Evolutionary conservation across 1,140 invertebrate species (phyloP), one percentile per base, ranked within the genome.

Genomic region (Macrostomum lignano): DNA sequence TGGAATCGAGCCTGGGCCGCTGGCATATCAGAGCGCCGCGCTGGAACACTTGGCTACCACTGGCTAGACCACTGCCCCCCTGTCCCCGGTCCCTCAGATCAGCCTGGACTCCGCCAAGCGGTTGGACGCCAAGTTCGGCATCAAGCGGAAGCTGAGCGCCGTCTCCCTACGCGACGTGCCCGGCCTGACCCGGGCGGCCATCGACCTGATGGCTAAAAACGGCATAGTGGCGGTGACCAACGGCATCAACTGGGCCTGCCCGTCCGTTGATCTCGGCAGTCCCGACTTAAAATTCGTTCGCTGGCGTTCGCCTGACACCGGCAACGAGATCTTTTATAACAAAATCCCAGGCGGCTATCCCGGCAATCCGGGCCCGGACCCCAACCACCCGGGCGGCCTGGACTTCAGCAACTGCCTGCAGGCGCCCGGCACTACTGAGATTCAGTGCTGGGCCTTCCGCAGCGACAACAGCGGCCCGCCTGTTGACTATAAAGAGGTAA

Each of bases 141-240:
- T 48, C 6, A 21, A 36, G 3, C 33, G 44, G 21, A 38, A 36
- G 22, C 38, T 33, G 25, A 38, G 40, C 20, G 42, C 41, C 1
- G 28, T 46, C 9, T 47, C 45, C 37, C 45, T 48, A 33, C 38
- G 48, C 36, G 48, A 50, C 42, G 45, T 50, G 2, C 48, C 48
- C 33, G n/a, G n/a, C n/a, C 39, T 51, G 42, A 47, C 46, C 3
- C 44, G 43, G 15, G 45, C 46, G 9, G 41, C 45, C 9, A 38
- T 51, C 3, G 45, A 46, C 7, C 29, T 35, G 14, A 31, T 49
- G 23, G 36, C 40, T 6, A 40, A 43, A 15, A 39, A 41, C 9
- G 36, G 36, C 9, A 38, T 49, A 3, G 28, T 36, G 7, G 44
- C 40, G 24, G 39, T 51, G 3, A 42, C 45, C 19, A 47, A 48